Base-by-base conservation (phyloP, 2,113 vertebrate genomes). In the Oostethus manadensis region DNA sequence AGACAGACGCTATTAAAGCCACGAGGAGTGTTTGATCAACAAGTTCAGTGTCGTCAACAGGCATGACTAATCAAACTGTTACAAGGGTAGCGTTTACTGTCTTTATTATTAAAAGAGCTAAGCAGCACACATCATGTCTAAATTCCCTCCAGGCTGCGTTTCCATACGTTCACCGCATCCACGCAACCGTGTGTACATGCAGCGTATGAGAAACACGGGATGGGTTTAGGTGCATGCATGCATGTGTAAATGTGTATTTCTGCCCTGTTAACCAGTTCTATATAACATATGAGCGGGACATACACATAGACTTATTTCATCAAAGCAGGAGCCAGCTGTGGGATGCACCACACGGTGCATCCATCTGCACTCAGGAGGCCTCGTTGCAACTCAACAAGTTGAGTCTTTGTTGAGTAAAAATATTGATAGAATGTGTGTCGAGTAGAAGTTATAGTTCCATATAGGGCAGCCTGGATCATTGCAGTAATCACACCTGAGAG, bases 251-350 rank as follows among this genome's bases (percentile, higher is more conserved):
- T 69, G 60, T 61, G 55, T 60, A 73, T 75, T 71, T 71, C 73
- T 75, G 63, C 56, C 68, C 62, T 58, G 66, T 73, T 81, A 73
- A 72, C 66, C 69, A 59, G 53, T 21, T 62, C 67, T 44, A 66
- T 65, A 68, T 76, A 69, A 84, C 21, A 53, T 75, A 79, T 77
- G 73, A 58, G 55, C 2, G 71, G 40, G 49, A 62, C 8, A 21
- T 71, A 69, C 64, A 68, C 47, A 68, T 59, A 72, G 54, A 44
- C 62, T 64, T 64, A 57, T 74, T 67, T 74, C 55, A 73, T 74
- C 73, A 80, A 81, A 76, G 68, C 75, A 80, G 78, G 79, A 82
- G 78, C 70, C 54, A 43, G 29, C 74, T 62, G 35, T 29, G 51
- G 63, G 54, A n/a, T 46, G 58, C 9, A 46, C 38, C 35, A 46